Evolutionary conservation across 2,113 vertebrate species (phyloP).

Genomic region (Mobula birostris): DNA sequence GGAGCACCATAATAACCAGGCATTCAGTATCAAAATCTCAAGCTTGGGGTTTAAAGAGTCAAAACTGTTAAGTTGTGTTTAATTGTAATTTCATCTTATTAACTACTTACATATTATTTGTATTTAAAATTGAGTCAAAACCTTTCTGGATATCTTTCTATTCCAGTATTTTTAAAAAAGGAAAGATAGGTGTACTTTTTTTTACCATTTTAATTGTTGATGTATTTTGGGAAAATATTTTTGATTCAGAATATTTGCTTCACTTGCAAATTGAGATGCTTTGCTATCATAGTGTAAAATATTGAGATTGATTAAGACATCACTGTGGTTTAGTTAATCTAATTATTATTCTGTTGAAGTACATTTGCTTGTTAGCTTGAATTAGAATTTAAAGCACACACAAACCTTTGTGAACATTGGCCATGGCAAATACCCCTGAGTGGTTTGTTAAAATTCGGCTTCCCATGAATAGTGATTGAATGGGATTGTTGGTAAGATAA

Average conservation of each 20-base stretch:
- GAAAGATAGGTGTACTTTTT: neutral
- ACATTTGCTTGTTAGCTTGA: conserved; percentile 32
- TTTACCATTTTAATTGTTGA: neutral
- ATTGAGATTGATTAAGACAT: neutral
- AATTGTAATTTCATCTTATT: neutral
- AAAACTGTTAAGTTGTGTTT: neutral
- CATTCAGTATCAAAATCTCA: too few relatives aligned
- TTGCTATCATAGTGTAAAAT: neutral
- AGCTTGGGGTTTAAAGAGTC: too few relatives aligned
- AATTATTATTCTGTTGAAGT: neutral
- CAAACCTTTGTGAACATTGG: neutral
- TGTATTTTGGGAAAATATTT: neutral
- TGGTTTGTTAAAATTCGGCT: neutral
- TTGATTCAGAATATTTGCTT: neutral
- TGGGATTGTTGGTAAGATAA: neutral
- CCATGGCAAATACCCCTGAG: neutral
- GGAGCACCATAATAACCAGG: too few relatives aligned
- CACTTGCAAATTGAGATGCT: neutral
- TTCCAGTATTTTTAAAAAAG: neutral
- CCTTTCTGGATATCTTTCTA: neutral
- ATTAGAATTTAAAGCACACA: neutral
- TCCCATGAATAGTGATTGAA: neutral
- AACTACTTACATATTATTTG: neutral
- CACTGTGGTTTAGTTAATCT: neutral
- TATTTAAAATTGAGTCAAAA: conserved; percentile 4